A percentile compares a stretch with the other conserved stretches of the same genome.
Conservation (phyloP, 2,888 invertebrate genomes). For the Drosophila nr. perissopoda region DNA sequence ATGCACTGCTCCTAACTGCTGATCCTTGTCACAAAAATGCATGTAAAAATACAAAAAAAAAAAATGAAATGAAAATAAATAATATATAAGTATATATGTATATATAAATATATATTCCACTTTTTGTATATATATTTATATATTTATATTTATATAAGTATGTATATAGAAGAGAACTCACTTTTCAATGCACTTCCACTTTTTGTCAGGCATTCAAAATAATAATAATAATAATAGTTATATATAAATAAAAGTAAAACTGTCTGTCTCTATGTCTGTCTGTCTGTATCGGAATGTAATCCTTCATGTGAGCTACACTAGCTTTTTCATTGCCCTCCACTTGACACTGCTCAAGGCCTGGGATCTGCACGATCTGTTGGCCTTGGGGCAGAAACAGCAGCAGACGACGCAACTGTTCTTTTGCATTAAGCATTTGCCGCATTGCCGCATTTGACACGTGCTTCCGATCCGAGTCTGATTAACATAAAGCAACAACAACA, state of each 20-base stretch:
- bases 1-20: conserved; percentile 45
- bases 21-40: conserved; percentile 70
- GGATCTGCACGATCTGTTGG: conserved; percentile 30
- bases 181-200: conserved; percentile 76
- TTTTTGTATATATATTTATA: neutral
- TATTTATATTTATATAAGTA: neutral
- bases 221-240: conserved; percentile 27
- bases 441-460: conserved; percentile 83
- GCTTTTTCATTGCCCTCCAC: conserved; percentile 15
- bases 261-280: neutral
- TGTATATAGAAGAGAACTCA: conserved; percentile 44
- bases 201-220: conserved; percentile 52
- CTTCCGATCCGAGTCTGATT: conserved; percentile 79
- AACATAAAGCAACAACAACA: conserved; percentile 64
- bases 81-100: neutral
- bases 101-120: neutral
- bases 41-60: conserved; percentile 23
- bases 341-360: conserved; percentile 9
- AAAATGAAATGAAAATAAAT: conserved; percentile 11
- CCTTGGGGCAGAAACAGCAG: conserved; percentile 34
- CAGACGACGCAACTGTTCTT: conserved; percentile 47
- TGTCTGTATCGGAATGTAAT: conserved; percentile 38
- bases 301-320: conserved; percentile 51
- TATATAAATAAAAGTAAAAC: conserved; percentile 10
- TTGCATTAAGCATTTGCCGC: conserved; percentile 60